Evolutionary conservation across 2,888 invertebrate genomes (phyloP).

Genomic region (Metopia argyrocephala): DNA sequence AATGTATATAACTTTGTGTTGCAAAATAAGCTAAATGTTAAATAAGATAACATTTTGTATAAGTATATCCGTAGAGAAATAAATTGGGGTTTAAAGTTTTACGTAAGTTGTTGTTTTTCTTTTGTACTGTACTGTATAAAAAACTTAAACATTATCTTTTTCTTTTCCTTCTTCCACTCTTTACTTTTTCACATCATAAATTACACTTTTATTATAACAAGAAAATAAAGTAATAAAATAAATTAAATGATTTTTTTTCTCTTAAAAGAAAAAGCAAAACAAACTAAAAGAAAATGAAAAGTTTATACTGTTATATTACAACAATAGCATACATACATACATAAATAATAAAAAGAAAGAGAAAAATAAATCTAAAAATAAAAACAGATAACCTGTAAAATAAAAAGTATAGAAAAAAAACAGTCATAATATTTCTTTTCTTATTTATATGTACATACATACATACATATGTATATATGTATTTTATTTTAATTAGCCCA

Average conservation of each 20-base stretch:
- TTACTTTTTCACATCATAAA: background rate
- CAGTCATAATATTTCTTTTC: background rate
- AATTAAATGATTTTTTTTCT: background rate
- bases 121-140: no score
- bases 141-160: no score
- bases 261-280: background rate
- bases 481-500: slow-evolving; percentile 48
- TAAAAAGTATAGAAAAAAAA: background rate
- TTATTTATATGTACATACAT: background rate
- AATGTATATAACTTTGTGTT: no score
- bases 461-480: slow-evolving; percentile 1
- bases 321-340: background rate
- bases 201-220: background rate
- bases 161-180: background rate
- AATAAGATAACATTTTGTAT: no score
- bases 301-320: background rate
- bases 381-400: background rate
- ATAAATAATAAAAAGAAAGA: background rate
- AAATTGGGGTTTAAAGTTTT: no score
- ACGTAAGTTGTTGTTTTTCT: no score
- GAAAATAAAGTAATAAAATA: background rate
- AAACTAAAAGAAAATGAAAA: background rate
- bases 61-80: no score
- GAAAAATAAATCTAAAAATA: background rate
- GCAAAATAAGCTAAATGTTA: no score